phyloP scores from a whole-genome alignment of 2,113 vertebrate genomes.

The Triplophysa siluroides region DNA sequence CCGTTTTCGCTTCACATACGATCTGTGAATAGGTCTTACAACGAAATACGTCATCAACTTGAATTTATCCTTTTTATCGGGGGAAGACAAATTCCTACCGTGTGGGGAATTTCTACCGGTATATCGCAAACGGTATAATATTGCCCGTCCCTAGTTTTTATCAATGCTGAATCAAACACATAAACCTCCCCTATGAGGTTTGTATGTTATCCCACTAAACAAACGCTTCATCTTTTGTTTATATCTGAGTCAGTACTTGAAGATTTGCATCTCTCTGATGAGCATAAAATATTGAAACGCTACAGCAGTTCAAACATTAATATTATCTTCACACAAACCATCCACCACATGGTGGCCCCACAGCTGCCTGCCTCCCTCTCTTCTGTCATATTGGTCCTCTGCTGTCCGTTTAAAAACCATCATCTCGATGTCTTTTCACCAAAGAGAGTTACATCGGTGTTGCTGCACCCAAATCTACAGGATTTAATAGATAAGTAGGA shows the following conservation, averaged over 20 bases:
- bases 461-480: conserved; percentile 53
- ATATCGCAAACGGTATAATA: too few relatives aligned
- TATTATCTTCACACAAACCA: not conserved
- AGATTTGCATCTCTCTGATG: not conserved
- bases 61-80: too few relatives aligned
- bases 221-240: not conserved
- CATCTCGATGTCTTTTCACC: conserved; percentile 46
- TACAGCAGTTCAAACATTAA: too few relatives aligned
- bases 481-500: conserved; percentile 67
- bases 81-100: too few relatives aligned
- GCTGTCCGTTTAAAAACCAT: conserved; percentile 26
- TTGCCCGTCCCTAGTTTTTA: too few relatives aligned
- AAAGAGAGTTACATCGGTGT: conserved; percentile 18
- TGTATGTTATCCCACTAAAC: not conserved
- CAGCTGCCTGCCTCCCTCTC: not conserved
- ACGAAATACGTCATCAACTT: too few relatives aligned
- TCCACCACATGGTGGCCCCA: conserved; percentile 27
- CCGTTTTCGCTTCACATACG: too few relatives aligned
- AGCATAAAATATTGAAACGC: not conserved
- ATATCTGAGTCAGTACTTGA: not conserved
- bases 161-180: not conserved
- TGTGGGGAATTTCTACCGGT: too few relatives aligned
- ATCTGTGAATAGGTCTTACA: too few relatives aligned
- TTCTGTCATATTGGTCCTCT: not conserved
- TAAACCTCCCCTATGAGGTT: not conserved